Evolutionary conservation across 2,888 invertebrate genomes (phyloP), one percentile per base, ranked within the genome.

Genomic region (Parnassius mnemosyne): DNA sequence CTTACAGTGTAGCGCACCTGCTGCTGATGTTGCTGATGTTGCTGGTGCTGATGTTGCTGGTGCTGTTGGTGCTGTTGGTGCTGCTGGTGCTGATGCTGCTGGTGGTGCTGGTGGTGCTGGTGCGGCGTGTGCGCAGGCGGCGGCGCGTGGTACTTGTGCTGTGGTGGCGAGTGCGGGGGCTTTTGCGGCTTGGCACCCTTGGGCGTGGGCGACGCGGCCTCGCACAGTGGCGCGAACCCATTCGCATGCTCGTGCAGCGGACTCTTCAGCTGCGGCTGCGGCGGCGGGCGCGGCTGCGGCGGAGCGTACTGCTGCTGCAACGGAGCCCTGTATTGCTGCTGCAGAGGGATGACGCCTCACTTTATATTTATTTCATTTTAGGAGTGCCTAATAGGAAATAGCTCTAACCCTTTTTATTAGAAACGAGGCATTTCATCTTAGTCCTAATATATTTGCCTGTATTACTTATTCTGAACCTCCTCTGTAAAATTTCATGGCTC

Each of bases 161-260:
- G 88, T 68, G 91, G 86, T 74, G 89, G 90, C 70, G 89, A 89
- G 77, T 90, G 90, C 69, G 89, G 88, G 70, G 87, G 83, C 77
- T 88, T 87, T 70, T 83, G 82, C 52, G 81, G 82, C 73, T 85
- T 85, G 64, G 70, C 43, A 47, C 82, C 87, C 76, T 87, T 92
- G 73, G 85, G 92, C 69, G 88, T 93, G 74, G 92, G 92, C 72
- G 84, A 92, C 84, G 93, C 71, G 81, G 93, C 71, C 83, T 95
- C 81, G 93, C 93, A 87, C 73, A 95, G 92, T 65, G 95, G 92
- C 65, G 94, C 87, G 75, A 89, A 89, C 12, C 90, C 90, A 72
- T 89, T 89, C 50, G 87, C 86, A 71, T 91, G 90, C 74, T 90
- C 92, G 80, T 92, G 92, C 60, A 91, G 81, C 34, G 94, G 94